Conservation (phyloP, 1,140 invertebrate species). For the Mactra quadrangularis region DNA sequence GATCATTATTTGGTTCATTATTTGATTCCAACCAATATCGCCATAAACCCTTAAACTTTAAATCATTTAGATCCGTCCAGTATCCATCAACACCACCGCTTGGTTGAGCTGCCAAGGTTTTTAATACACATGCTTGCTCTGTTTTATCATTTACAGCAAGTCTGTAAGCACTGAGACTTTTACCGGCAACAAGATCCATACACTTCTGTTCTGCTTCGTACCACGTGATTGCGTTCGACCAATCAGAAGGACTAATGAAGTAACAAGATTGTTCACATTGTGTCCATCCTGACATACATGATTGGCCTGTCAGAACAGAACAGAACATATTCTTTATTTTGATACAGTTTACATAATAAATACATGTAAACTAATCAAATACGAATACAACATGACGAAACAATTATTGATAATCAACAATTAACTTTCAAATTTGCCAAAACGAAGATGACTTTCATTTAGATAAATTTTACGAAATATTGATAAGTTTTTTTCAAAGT, state of each 20-base stretch:
- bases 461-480: no score
- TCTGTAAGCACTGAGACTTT: slow-evolving; percentile 3
- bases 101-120: slow-evolving; percentile 1
- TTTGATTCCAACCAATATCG: slow-evolving; percentile 3
- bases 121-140: slow-evolving; percentile 17
- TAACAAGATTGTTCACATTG: slow-evolving; percentile 48
- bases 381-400: no score
- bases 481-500: no score
- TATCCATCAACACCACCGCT: slow-evolving; percentile 32
- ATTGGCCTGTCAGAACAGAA: no score
- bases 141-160: slow-evolving; percentile 43
- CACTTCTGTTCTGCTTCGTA: slow-evolving; percentile 50
- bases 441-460: no score
- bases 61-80: slow-evolving; percentile 55
- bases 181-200: slow-evolving; percentile 41
- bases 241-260: slow-evolving; percentile 49
- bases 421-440: no score
- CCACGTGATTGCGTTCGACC: slow-evolving; percentile 45
- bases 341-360: neutral
- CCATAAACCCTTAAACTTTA: slow-evolving; percentile 35
- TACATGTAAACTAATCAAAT: no score
- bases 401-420: no score
- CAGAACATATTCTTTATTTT: no score
- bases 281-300: slow-evolving; percentile 41
- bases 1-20: slow-evolving; percentile 28